Conservation (phyloP, 2,888 invertebrate genomes). For the Eretmocerus hayati region DNA sequence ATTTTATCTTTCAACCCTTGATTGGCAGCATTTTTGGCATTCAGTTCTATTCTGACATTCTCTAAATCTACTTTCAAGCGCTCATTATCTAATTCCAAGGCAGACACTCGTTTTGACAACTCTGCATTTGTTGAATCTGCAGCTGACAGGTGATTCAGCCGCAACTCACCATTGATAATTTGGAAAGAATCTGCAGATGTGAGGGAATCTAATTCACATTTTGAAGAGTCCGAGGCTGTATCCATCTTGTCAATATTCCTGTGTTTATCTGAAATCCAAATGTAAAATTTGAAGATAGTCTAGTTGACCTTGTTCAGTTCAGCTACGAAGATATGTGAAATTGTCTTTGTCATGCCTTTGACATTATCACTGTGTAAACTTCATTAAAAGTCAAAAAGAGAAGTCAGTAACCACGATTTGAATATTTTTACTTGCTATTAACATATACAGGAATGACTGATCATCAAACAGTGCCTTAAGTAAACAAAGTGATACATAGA, state of each 20-base stretch:
- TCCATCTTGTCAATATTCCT: slow-evolving; percentile 11
- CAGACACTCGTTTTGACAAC: slow-evolving; percentile 28
- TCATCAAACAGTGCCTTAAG: no score
- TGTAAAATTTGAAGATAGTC: no score
- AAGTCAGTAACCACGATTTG: no score
- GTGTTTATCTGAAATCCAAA: slow-evolving; percentile 7
- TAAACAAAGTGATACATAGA: no score
- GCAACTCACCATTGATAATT: slow-evolving; percentile 31
- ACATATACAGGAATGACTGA: no score
- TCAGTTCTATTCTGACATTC: slow-evolving; percentile 32
- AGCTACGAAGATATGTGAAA: no score
- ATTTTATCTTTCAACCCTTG: slow-evolving; percentile 36
- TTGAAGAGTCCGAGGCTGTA: slow-evolving; percentile 31
- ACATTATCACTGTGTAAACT: no score
- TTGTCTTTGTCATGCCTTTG: no score
- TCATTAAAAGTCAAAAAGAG: no score
- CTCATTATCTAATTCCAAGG: slow-evolving; percentile 35
- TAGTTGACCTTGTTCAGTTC: no score
- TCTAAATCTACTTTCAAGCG: slow-evolving; percentile 33
- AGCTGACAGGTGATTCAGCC: slow-evolving; percentile 28
- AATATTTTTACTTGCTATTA: no score
- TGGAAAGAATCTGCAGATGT: slow-evolving; percentile 34
- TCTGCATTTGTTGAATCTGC: slow-evolving; percentile 33
- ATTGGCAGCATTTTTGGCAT: slow-evolving; percentile 35
- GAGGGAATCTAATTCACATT: slow-evolving; percentile 31